Conservation (phyloP, 2,797 vertebrate species). For the Xenentodon cancila region DNA sequence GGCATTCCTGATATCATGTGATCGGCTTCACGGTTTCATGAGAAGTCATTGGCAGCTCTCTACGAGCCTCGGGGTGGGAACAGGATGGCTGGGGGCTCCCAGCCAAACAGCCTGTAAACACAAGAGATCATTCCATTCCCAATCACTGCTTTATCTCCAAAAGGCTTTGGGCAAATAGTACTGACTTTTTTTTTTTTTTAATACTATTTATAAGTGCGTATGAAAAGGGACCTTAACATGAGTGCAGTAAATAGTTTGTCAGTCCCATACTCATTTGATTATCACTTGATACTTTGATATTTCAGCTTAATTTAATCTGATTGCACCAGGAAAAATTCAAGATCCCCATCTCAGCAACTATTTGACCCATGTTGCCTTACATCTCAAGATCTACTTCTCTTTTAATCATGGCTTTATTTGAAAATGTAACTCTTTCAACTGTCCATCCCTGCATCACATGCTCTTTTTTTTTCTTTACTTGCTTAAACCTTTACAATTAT, state of each 20-base stretch:
- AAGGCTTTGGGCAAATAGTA: slow-evolving; percentile 52
- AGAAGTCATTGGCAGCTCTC: slow-evolving; percentile 56
- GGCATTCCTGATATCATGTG: slow-evolving; percentile 20
- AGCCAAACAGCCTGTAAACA: slow-evolving; percentile 66
- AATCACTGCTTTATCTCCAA: slow-evolving; percentile 36
- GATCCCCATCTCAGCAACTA: slow-evolving; percentile 4
- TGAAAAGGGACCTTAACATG: not conserved
- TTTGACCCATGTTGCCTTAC: slow-evolving; percentile 47
- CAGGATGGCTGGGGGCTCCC: slow-evolving; percentile 37
- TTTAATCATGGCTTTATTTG: slow-evolving; percentile 9
- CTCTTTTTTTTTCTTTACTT: slow-evolving; percentile 5
- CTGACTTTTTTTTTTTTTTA: not conserved
- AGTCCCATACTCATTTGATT: not conserved
- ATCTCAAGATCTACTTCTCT: slow-evolving; percentile 10
- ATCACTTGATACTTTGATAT: not conserved
- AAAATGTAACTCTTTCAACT: not conserved
- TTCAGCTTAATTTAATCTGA: not conserved
- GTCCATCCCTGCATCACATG: not conserved
- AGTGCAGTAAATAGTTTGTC: not conserved
- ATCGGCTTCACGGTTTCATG: slow-evolving; percentile 27
- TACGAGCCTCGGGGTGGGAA: slow-evolving; percentile 54
- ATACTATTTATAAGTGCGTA: not conserved
- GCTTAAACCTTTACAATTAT: slow-evolving; percentile 12
- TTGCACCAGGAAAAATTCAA: not conserved
- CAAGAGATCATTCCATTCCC: slow-evolving; percentile 60